Evolutionary conservation across 2,797 vertebrate genomes (phyloP).

Genomic region (Notolabrus celidotus): DNA sequence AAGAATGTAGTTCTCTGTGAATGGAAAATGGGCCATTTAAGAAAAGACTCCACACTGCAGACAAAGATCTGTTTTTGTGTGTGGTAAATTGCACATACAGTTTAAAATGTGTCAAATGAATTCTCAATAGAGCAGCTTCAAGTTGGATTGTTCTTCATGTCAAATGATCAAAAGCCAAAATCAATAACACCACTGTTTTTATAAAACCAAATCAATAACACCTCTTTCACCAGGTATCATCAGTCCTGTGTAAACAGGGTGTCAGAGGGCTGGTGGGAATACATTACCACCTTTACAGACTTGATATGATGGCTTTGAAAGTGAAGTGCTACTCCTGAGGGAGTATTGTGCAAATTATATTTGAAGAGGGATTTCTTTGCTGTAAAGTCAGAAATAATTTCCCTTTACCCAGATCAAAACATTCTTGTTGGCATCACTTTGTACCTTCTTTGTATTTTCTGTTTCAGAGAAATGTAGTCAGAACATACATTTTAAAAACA

Average conservation of each 20-base stretch:
- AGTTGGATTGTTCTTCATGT: not conserved
- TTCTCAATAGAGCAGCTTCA: constrained; percentile 3
- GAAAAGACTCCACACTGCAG: not conserved
- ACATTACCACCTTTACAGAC: constrained; percentile 14
- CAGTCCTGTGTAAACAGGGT: constrained; percentile 28
- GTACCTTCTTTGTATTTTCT: not conserved
- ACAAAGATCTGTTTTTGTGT: constrained; percentile 21
- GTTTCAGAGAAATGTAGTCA: not conserved
- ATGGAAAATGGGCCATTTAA: constrained; percentile 45
- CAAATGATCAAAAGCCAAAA: not conserved
- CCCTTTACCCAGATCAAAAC: constrained; percentile 9
- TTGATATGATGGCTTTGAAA: constrained; percentile 20
- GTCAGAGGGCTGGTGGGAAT: constrained; percentile 36
- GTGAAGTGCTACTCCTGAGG: constrained; percentile 14
- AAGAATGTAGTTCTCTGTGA: constrained; percentile 35
- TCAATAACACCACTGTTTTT: not conserved
- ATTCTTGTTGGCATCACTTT: not conserved
- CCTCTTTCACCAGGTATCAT: not conserved
- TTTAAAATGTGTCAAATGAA: not conserved
- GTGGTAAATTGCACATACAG: constrained; percentile 5
- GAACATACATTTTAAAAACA: too few relatives aligned
- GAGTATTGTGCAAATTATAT: constrained; percentile 34
- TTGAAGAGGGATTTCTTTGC: constrained; percentile 19
- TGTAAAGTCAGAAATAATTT: constrained; percentile 5
- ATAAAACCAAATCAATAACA: not conserved